Base-by-base conservation (phyloP, 2,888 invertebrate genomes). In the Hartigia nigra region DNA sequence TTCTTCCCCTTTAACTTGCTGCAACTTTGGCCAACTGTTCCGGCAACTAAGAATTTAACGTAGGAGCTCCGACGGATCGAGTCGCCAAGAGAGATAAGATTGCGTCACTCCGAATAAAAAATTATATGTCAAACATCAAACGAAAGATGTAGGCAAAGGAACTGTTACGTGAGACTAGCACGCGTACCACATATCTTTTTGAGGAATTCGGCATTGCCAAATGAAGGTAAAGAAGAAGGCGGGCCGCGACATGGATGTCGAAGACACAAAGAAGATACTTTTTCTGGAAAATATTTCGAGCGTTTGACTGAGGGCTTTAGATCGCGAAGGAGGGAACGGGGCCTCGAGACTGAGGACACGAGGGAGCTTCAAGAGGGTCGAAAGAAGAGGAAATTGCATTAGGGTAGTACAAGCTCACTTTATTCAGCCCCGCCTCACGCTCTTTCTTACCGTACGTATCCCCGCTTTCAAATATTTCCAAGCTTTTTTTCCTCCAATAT, bases 321-420 rank as follows among this genome's bases (percentile, higher is more conserved):
- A 14, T 23, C 55, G 72, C 14, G 31, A 12, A 72, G 12, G 32
- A 72, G 72, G 72, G 32, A 34, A 32, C 31, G 4, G 55, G 23
- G 55, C 9, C 55, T 55, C 55, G 55, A 39, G 39, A 23, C 39
- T 39, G 39, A 55, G 55, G 55, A 23, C 55, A 23, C 75, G 78
- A 76, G 72, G 80, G 74, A 78, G 76, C 39, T 74, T 79, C 37
- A 78, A 75, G 74, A 72, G 76, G 70, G 70, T 80, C 34, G 37
- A 77, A 79, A 80, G 74, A 77, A 76, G 69, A 79, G 80, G 79
- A 85, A 85, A 85, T 85, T 82, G 81, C 81, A 81, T 83, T 80
- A 83, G 78, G 76, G 77, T 81, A 75, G 80, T 78, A 79, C 77
- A 77, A 70, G 74, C 76, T 74, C 70, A 70, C 81, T 82, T 81